These are phyloP conservation scores for Stictocephala bisonia DNA, from an alignment of 2,888 invertebrate species.

Conservation along the genomic window DNA sequence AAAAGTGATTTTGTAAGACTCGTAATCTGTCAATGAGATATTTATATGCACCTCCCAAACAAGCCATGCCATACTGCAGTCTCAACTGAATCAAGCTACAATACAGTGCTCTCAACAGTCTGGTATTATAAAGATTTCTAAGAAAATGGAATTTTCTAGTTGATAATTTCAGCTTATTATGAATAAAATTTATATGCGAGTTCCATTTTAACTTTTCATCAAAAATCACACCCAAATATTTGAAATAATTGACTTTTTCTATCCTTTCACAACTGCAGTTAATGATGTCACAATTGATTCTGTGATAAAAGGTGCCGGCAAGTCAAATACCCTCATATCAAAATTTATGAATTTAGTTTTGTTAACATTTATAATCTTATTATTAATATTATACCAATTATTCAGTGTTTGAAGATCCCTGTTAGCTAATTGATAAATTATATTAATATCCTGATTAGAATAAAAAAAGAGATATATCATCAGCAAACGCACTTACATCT, in stretches of 20 bases:
- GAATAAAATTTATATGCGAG: neutral
- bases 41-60: neutral
- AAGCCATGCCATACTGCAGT: neutral
- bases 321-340: neutral
- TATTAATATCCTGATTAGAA: too few relatives aligned
- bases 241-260: neutral
- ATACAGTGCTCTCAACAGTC: neutral
- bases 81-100: neutral
- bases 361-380: slow-evolving; percentile 12
- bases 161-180: neutral
- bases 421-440: too few relatives aligned
- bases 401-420: neutral
- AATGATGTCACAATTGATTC: neutral
- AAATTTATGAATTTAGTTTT: slow-evolving; percentile 18
- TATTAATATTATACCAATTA: slow-evolving; percentile 9
- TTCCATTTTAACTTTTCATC: neutral
- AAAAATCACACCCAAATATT: neutral
- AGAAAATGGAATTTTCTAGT: slow-evolving; percentile 1
- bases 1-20: neutral
- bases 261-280: neutral
- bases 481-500: too few relatives aligned
- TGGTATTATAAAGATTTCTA: neutral
- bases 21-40: neutral
- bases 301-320: neutral
- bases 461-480: too few relatives aligned